A percentile compares a stretch with the other conserved stretches of the same genome.
Evolutionary conservation across 1,140 invertebrate genomes (phyloP).

Genomic region (Drosophila orena): DNA sequence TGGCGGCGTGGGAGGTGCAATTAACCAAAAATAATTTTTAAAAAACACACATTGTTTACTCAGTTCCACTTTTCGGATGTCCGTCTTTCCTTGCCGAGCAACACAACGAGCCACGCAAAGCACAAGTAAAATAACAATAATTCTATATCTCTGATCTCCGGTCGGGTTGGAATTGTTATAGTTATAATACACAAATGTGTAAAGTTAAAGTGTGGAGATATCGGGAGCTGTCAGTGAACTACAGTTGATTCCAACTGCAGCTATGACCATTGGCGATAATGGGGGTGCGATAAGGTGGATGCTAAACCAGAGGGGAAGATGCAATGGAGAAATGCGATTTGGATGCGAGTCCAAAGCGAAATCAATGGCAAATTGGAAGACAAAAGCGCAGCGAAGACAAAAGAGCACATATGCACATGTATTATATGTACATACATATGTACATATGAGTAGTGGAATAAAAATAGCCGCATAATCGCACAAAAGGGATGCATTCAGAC

Average conservation of each 20-base stretch:
- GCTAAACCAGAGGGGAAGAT: conserved; percentile 17
- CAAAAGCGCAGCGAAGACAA: conserved; percentile 36
- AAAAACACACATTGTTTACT: conserved; percentile 9
- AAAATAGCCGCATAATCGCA: conserved; percentile 56
- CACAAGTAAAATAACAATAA: conserved; percentile 22
- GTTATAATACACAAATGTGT: conserved; percentile 5
- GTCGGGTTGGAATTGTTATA: neutral
- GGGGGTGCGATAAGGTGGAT: conserved; percentile 53
- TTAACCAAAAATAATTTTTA: conserved; percentile 34
- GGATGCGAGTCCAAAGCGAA: conserved; percentile 7
- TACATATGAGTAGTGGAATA: conserved; percentile 11
- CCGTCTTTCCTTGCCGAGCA: neutral
- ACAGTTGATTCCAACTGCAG: conserved; percentile 9
- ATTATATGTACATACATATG: no score
- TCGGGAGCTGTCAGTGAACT: conserved; percentile 18
- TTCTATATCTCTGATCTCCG: neutral
- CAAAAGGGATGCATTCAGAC: conserved; percentile 39
- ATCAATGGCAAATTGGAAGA: conserved; percentile 48
- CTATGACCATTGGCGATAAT: conserved; percentile 35
- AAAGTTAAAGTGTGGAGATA: conserved; percentile 10
- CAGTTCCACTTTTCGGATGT: neutral
- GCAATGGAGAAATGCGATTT: conserved; percentile 2
- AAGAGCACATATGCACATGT: conserved; percentile 19
- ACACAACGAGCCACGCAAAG: conserved; percentile 11
- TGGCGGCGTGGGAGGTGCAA: conserved; percentile 40